Conservation (phyloP, 2,888 invertebrate species). For the Bellardia pandia region DNA sequence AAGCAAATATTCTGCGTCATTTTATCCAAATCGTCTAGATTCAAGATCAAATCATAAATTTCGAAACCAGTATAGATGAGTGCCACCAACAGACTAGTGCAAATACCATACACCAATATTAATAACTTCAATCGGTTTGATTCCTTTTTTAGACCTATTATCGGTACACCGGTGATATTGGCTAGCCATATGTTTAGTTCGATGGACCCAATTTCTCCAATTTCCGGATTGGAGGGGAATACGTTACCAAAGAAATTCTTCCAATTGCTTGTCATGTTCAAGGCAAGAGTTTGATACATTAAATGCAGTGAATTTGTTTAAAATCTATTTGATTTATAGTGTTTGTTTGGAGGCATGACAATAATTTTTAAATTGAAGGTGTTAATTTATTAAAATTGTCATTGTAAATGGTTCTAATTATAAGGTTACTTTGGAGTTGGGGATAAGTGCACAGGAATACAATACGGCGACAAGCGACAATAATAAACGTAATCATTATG, state of each 20-base stretch:
- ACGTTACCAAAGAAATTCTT: constrained; percentile 20
- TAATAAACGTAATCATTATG: too few species aligned
- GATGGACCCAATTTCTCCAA: constrained; percentile 78
- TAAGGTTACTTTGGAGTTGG: not conserved
- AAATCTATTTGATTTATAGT: not conserved
- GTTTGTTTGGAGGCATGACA: not conserved
- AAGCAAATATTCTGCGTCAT: constrained; percentile 75
- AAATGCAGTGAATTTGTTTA: not conserved
- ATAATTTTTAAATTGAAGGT: not conserved
- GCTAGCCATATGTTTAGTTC: constrained; percentile 78
- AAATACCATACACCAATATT: constrained; percentile 66
- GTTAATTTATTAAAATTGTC: not conserved
- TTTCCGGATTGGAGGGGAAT: constrained; percentile 75
- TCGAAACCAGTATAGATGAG: constrained; percentile 74
- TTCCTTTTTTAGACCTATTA: constrained; percentile 75
- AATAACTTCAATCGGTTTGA: constrained; percentile 58
- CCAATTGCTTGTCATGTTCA: constrained; percentile 39
- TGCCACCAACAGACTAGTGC: constrained; percentile 43
- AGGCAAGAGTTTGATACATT: too few species aligned
- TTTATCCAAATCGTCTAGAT: constrained; percentile 68
- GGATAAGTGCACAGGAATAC: not conserved
- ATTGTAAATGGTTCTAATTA: not conserved
- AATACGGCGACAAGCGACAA: not conserved
- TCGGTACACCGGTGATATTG: constrained; percentile 77
- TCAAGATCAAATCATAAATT: constrained; percentile 72